phyloP scores from a whole-genome alignment of 2,797 vertebrate species.

The Dermochelys coriacea region DNA sequence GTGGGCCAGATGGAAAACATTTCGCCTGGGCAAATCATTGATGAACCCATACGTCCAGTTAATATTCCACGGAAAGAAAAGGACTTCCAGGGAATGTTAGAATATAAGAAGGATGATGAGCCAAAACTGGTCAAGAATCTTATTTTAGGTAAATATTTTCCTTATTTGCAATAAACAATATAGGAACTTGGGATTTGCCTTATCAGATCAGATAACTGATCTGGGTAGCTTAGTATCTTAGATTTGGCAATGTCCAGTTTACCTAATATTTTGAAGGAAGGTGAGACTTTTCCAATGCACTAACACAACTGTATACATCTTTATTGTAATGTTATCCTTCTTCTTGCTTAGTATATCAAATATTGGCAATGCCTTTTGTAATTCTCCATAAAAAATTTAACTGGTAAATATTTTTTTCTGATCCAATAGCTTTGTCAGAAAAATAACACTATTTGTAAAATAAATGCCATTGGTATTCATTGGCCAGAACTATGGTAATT shows the following conservation, averaged over 20 bases:
- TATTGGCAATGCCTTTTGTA: background rate
- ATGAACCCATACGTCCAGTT: slow-evolving; percentile 95
- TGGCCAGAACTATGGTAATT: background rate
- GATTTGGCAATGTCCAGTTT: background rate
- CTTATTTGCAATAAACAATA: background rate
- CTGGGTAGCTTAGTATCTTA: background rate
- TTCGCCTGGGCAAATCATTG: slow-evolving; percentile 95
- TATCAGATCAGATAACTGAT: background rate
- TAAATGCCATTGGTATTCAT: background rate
- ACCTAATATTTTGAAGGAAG: background rate
- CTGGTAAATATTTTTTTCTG: background rate
- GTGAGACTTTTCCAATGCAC: background rate
- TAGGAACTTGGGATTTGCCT: background rate
- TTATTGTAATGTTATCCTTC: background rate
- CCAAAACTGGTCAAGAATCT: slow-evolving; percentile 97
- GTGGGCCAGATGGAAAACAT: slow-evolving; percentile 93
- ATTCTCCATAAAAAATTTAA: background rate
- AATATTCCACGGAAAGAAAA: slow-evolving; percentile 98
- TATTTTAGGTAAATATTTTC: slow-evolving; percentile 88
- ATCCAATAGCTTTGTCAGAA: background rate
- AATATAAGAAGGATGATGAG: slow-evolving; percentile 98
- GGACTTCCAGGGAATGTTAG: slow-evolving; percentile 99
- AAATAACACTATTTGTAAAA: background rate
- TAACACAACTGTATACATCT: background rate
- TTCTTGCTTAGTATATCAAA: background rate